phyloP scores from a whole-genome alignment of 2,888 invertebrate genomes.

The Nemurella pictetii region DNA sequence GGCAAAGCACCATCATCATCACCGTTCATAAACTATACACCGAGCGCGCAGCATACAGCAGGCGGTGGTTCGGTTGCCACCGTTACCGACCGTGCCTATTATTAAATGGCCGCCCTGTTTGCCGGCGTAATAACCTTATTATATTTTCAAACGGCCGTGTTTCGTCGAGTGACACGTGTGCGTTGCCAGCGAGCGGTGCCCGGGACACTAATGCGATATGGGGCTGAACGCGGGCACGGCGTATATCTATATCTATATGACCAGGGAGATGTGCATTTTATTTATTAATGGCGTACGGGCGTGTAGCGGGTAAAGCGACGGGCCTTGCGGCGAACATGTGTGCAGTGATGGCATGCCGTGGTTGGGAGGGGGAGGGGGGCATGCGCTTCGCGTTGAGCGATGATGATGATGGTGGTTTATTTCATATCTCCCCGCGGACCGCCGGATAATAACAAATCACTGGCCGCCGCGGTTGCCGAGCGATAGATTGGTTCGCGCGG shows the following conservation, averaged over 20 bases:
- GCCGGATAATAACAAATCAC: conserved; percentile 31
- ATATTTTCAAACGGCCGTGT: conserved; percentile 43
- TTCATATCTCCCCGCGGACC: conserved; percentile 39
- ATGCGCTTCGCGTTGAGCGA: conserved; percentile 21
- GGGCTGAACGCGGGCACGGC: not conserved
- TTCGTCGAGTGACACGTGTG: conserved; percentile 38
- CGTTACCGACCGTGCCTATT: conserved; percentile 26
- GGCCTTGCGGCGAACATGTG: not conserved
- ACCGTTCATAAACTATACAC: not conserved
- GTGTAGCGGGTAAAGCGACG: not conserved
- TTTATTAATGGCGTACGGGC: not conserved
- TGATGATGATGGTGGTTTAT: conserved; percentile 41
- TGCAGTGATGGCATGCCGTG: no score
- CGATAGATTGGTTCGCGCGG: not conserved
- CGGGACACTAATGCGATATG: conserved; percentile 9
- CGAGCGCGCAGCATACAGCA: not conserved
- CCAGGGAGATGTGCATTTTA: not conserved
- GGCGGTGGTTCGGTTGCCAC: not conserved
- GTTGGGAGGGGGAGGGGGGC: no score
- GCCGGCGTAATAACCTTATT: conserved; percentile 43
- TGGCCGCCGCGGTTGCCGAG: not conserved
- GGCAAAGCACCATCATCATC: conserved; percentile 10
- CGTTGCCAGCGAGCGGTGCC: conserved; percentile 22
- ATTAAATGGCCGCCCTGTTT: conserved; percentile 40
- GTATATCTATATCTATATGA: no score